Evolutionary conservation across 2,113 vertebrate species (phyloP), one percentile per base, ranked within the genome.

Genomic region (Semnopithecus entellus): DNA sequence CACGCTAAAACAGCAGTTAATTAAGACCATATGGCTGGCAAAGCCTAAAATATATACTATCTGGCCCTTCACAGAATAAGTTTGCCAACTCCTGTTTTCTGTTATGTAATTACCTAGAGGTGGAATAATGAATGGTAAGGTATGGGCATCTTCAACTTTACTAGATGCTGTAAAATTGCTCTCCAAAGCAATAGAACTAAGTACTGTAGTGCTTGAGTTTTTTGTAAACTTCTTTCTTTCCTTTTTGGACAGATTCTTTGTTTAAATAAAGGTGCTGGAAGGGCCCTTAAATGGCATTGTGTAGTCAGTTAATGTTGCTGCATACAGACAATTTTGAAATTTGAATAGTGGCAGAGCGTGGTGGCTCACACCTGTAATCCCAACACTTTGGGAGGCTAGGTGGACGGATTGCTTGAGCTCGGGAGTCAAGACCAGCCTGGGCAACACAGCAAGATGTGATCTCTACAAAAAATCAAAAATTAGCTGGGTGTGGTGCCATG

Each of bases 11-110:
- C 40, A 55, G 87, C 64, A 61, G 45, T 30, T 82, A 75, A 86
- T 59, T 73, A 88, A 82, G 79, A 93, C 40, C 2, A 0, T 14
- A 45, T 72, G 82, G n/a, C n/a, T 66, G 27, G 66, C 70, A 93
- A 95, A 88, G 45, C 87, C 84, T 81, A 61, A 82, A 89, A 83
- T 94, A 91, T 81, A 91, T 86, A 40, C 90, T 72, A 16, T 79
- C 72, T 84, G 66, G 38, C 12, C 55, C 45, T 92, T 91, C 45
- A 32, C 14, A 52, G 48, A 59, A 52, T 84, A 78, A 48, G 30
- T 82, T 89, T 76, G 82, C 80, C 72, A 76, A 30, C 30, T 30
- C 13, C 13, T 70, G 68, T 59, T 72, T 30, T 72, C 25, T 9
- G 14, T 50, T 92, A 38, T 1, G 5, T 25, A 72, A 73, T 50